A percentile compares a stretch with the other conserved stretches of the same genome.
phyloP scores from a whole-genome alignment of 2,797 vertebrate genomes.

The Crocodylus rhombifer region DNA sequence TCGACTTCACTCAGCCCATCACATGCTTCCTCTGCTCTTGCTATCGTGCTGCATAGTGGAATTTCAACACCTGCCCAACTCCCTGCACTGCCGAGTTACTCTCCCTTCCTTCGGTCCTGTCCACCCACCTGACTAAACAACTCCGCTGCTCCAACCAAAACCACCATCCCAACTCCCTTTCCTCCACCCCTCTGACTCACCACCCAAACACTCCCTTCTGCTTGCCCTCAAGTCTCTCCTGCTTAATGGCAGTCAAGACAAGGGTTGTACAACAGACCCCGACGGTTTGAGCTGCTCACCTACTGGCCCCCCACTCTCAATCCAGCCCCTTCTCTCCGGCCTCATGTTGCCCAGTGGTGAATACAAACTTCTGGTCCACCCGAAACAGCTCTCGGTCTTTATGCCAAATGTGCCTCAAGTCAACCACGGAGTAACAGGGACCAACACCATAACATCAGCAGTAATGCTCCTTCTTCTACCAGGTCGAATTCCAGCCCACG shows the following conservation, averaged over 20 bases:
- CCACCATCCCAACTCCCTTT: not conserved
- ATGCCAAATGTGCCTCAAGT: no score
- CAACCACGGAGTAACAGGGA: not conserved
- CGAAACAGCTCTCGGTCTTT: no score
- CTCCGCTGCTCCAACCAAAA: not conserved
- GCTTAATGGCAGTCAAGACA: not conserved
- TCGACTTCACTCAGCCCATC: not conserved
- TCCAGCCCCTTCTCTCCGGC: no score
- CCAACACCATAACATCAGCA: not conserved
- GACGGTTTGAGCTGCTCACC: not conserved
- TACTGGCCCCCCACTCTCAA: not conserved
- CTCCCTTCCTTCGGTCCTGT: not conserved
- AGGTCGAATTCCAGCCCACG: not conserved
- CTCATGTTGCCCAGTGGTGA: not conserved
- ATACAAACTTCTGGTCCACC: no score
- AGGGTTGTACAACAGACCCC: no score
- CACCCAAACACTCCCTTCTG: not conserved
- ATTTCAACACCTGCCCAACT: not conserved
- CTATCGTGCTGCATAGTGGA: accelerated
- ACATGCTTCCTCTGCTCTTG: not conserved
- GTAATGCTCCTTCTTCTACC: not conserved
- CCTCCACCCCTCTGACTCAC: not conserved
- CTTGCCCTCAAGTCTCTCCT: not conserved
- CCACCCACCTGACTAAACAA: not conserved
- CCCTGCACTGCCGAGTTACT: not conserved